These are phyloP conservation scores for Oceanites oceanicus DNA, from an alignment of 2,113 vertebrate genomes.

Conservation along the genomic window DNA sequence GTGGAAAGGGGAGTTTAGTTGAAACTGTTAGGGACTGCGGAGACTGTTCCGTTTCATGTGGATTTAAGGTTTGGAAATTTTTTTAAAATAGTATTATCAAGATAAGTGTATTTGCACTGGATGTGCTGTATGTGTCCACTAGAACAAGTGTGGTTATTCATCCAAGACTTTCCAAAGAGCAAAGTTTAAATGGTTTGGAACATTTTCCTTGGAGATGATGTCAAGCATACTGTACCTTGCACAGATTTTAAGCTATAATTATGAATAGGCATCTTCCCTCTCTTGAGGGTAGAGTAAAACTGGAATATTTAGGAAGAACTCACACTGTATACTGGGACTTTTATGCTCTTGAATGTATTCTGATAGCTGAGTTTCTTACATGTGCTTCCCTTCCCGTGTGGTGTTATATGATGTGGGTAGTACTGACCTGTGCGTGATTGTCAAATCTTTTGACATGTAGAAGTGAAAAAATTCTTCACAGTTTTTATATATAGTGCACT, in stretches of 20 bases:
- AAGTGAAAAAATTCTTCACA: neutral
- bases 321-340: rapidly evolving
- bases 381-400: neutral
- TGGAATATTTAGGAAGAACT: neutral
- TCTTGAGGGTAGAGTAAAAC: neutral
- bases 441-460: neutral
- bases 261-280: neutral
- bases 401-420: neutral
- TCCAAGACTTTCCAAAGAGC: neutral
- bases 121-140: neutral
- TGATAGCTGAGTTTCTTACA: neutral
- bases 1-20: neutral
- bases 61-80: neutral
- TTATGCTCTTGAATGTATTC: neutral
- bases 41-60: neutral
- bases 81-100: neutral
- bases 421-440: neutral
- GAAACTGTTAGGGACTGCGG: no score
- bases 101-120: neutral
- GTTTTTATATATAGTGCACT: neutral
- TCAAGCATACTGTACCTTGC: neutral
- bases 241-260: neutral
- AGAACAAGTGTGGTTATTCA: neutral
- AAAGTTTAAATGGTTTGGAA: neutral
- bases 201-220: neutral